Evolutionary conservation across 92 coral and sea anemone species (phyloP).

Genomic region (Palythoa heliodiscus): DNA sequence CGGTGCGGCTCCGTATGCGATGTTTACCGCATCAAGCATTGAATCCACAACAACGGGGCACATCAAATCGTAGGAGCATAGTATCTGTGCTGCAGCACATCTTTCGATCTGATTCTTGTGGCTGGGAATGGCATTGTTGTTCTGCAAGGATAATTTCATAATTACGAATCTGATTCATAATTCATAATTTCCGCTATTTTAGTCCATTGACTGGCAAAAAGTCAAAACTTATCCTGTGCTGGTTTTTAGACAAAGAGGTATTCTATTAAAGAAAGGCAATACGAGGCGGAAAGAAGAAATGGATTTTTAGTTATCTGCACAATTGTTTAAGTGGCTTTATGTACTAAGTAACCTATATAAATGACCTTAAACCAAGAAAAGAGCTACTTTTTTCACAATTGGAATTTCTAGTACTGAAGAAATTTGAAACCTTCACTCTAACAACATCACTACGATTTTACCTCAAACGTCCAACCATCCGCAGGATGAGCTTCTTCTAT

Average conservation of each 20-base stretch:
- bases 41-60: conserved; percentile 91
- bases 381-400: neutral
- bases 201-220: neutral
- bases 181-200: too few species aligned
- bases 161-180: neutral
- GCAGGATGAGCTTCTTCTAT: conserved; percentile 60
- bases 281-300: neutral
- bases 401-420: neutral
- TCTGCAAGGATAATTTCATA: conserved; percentile 46
- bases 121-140: conserved; percentile 76
- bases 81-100: conserved; percentile 66
- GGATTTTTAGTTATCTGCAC: neutral
- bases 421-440: neutral
- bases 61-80: conserved; percentile 63
- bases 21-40: conserved; percentile 85
- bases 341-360: neutral
- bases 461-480: conserved; percentile 68
- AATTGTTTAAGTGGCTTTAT: neutral
- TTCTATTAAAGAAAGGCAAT: neutral
- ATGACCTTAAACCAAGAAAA: too few species aligned
- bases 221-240: neutral
- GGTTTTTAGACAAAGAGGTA: too few species aligned
- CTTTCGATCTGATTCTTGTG: conserved; percentile 81
- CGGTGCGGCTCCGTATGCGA: conserved; percentile 92
- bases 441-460: neutral